Evolutionary conservation across 1,140 invertebrate species (phyloP).

Genomic region (Caerostris extrusa): DNA sequence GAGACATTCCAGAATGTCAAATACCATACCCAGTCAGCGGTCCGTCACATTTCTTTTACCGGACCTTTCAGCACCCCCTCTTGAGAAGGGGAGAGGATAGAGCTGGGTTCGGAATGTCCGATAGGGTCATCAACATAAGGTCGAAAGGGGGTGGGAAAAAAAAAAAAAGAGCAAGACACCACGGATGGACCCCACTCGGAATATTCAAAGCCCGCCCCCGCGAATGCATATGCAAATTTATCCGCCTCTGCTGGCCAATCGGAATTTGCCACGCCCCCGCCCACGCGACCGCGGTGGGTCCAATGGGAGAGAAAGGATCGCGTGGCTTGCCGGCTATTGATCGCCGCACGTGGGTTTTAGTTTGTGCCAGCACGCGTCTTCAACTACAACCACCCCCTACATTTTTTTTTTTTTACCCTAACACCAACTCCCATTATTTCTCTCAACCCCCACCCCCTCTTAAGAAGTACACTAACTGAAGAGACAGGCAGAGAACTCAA

Average conservation of each 20-base stretch:
- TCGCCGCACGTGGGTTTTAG: conserved; percentile 71
- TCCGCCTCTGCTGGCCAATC: conserved; percentile 70
- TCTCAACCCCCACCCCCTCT: conserved; percentile 10
- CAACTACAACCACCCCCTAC: background rate
- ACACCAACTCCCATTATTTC: conserved; percentile 42
- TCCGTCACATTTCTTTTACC: background rate
- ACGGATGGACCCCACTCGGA: conserved; percentile 20
- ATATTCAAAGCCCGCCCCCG: conserved; percentile 62
- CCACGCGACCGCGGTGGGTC: conserved; percentile 59
- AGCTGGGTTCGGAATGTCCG: conserved; percentile 49
- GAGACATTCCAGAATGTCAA: conserved; percentile 35
- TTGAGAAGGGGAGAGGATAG: background rate
- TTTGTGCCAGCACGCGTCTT: conserved; percentile 63
- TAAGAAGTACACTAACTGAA: conserved; percentile 74
- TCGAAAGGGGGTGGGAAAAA: conserved; percentile 20
- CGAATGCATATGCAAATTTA: conserved; percentile 77
- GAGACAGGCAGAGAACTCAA: conserved; percentile 52
- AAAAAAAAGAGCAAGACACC: background rate
- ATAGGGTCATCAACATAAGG: conserved; percentile 74
- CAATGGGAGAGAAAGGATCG: conserved; percentile 65
- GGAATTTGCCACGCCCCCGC: conserved; percentile 76
- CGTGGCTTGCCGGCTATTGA: conserved; percentile 69
- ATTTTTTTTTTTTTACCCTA: background rate
- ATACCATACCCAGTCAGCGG: background rate
- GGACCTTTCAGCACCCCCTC: background rate